phyloP scores from a whole-genome alignment of 2,888 invertebrate genomes.

The Notodonta ziczac region DNA sequence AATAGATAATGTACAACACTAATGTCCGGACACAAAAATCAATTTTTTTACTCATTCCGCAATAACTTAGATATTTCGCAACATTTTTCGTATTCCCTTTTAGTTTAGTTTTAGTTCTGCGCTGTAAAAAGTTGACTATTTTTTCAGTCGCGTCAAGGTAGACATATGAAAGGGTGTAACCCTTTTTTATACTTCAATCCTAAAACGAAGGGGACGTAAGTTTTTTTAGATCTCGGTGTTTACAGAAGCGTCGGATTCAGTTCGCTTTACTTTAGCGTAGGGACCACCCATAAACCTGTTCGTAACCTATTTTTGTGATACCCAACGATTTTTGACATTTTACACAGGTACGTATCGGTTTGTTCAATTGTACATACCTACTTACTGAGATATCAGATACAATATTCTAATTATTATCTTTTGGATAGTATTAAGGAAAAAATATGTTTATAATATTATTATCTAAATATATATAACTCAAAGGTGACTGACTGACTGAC shows the following conservation, averaged over 20 bases:
- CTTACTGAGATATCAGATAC: too few species aligned
- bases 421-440: too few species aligned
- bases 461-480: too few species aligned
- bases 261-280: conserved; percentile 10
- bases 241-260: conserved; percentile 26
- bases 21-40: too few species aligned
- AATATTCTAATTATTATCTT: too few species aligned
- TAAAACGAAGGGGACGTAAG: conserved; percentile 24
- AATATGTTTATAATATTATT: too few species aligned
- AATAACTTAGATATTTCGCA: background rate
- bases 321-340: background rate
- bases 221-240: conserved; percentile 45
- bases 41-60: background rate
- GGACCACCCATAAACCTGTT: conserved; percentile 32
- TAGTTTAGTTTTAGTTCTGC: background rate
- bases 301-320: background rate
- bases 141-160: conserved; percentile 42
- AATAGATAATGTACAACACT: too few species aligned
- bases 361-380: too few species aligned
- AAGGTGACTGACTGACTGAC: too few species aligned
- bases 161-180: conserved; percentile 53
- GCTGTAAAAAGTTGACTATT: conserved; percentile 6
- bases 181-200: conserved; percentile 35
- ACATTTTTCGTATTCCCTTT: background rate
- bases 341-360: too few species aligned